Base-by-base conservation (phyloP, 2,888 invertebrate genomes). In the Platycheirus rosarum region DNA sequence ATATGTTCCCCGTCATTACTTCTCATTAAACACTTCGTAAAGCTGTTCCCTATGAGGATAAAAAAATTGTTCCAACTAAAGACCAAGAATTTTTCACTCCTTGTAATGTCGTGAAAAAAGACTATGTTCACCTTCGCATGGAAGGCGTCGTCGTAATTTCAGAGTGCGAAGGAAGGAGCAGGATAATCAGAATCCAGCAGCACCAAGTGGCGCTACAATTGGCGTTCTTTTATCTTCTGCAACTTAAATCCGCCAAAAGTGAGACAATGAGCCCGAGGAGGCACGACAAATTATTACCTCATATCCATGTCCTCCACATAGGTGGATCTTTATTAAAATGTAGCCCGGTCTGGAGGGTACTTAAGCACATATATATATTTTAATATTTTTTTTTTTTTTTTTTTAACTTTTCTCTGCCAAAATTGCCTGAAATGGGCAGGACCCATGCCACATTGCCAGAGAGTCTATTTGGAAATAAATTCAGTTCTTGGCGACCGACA, bases 11-110 rank as follows among this genome's bases (percentile, higher is more conserved):
- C 46, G 44, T 62, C 82, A 77, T 82, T 82, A 82, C 71, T 82
- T 68, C 82, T 82, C 77, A 82, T 82, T 82, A 82, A 82, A 82
- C 82, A 82, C 82, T 82, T 77, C 68, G 82, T 82, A 76, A 82
- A 82, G 82, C 82, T 68, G 73, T 73, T 51, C 60, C 23, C 57
- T 14, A 14, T 57, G 23, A 3, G 57, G 4, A 9, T 5, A 14
- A 46, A 60, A 32, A 32, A 55, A 37, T 29, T 46, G n/a, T 16
- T 32, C 35, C 11, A 48, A 53, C 62, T 49, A 75, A 80, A 75
- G 55, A 71, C 62, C 53, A 49, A 62, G 71, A 68, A 73, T 77
- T 77, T 77, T 68, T 68, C 63, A 57, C 73, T 82, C 68, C 77
- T 77, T 77, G 82, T 82, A 77, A 82, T 71, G 75, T 80, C 75